Percentiles rank a stretch among this genome's conserved stretches.
phyloP scores from a whole-genome alignment of 1,140 invertebrate species.

The Lasioglossum albipes region DNA sequence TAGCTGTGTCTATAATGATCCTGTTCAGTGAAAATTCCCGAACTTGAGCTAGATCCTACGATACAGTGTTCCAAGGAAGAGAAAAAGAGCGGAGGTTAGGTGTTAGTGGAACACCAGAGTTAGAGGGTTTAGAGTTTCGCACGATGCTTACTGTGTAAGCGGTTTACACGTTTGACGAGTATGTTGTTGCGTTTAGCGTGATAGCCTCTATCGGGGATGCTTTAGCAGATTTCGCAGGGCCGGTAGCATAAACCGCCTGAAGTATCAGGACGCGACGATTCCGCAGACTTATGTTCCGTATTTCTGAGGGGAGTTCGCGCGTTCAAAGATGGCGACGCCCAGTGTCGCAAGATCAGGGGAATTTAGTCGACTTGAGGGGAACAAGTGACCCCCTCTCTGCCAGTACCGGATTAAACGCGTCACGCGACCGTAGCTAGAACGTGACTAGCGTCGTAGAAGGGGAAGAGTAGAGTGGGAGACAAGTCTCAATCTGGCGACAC shows the following conservation, averaged over 20 bases:
- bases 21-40: too few relatives aligned
- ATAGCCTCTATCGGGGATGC: constrained; percentile 3
- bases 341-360: too few relatives aligned
- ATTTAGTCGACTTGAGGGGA: too few relatives aligned
- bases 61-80: constrained; percentile 17
- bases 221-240: not conserved
- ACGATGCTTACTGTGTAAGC: constrained; percentile 68
- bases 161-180: constrained; percentile 21
- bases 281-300: not conserved
- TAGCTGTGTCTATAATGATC: too few relatives aligned
- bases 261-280: not conserved
- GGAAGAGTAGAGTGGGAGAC: too few relatives aligned
- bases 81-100: not conserved
- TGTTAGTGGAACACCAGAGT: not conserved
- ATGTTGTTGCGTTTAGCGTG: constrained; percentile 18
- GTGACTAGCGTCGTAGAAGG: too few relatives aligned
- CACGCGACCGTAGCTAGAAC: too few relatives aligned
- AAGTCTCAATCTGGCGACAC: too few relatives aligned
- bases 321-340: too few relatives aligned
- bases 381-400: too few relatives aligned
- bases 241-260: not conserved
- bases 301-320: not conserved
- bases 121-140: constrained; percentile 39
- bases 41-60: not conserved
- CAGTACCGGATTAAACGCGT: too few relatives aligned